Evolutionary conservation across 2,888 invertebrate species (phyloP).

Genomic region (Seira ritae): DNA sequence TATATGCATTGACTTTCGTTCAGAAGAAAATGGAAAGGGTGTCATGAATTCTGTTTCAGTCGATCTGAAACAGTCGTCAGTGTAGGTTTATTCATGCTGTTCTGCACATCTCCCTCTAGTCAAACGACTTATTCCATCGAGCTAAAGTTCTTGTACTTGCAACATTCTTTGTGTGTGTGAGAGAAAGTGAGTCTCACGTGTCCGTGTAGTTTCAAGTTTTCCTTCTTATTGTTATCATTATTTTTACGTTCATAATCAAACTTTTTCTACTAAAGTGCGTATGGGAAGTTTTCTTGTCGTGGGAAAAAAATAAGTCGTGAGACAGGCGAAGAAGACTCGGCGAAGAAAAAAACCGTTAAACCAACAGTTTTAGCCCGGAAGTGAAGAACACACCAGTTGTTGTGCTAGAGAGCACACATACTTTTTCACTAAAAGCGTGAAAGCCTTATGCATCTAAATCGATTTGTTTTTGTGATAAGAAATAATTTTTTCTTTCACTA

Average conservation of each 20-base stretch:
- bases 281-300: not conserved
- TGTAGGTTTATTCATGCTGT: constrained; percentile 26
- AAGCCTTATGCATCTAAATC: not conserved
- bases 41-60: constrained; percentile 29
- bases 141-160: not conserved
- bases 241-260: not conserved
- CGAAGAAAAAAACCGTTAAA: not conserved
- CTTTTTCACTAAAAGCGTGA: not conserved
- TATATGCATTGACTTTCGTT: not conserved
- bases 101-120: not conserved
- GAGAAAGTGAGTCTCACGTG: not conserved
- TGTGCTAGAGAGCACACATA: not conserved
- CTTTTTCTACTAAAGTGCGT: constrained; percentile 6
- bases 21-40: constrained; percentile 31
- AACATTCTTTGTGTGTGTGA: not conserved
- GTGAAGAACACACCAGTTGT: constrained; percentile 3
- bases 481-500: not conserved
- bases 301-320: not conserved
- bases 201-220: not conserved
- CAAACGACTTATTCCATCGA: not conserved
- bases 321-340: not conserved
- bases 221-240: constrained; percentile 16
- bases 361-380: not conserved
- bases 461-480: constrained; percentile 14
- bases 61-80: constrained; percentile 35